phyloP scores from a whole-genome alignment of 2,888 invertebrate species.

The Drosophila basisetae region DNA sequence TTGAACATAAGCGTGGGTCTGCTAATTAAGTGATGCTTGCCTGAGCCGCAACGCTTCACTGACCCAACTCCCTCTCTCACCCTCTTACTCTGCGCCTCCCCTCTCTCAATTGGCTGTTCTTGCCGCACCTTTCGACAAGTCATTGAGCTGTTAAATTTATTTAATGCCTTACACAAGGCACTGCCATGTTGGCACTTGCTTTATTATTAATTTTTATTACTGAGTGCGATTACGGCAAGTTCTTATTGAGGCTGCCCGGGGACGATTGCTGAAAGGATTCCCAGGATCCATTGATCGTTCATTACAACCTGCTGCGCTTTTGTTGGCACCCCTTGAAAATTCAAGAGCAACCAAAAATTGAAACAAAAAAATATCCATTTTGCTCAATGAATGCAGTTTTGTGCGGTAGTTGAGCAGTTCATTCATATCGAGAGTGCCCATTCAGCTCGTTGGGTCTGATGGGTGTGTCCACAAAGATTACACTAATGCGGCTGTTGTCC shows the following conservation, averaged over 20 bases:
- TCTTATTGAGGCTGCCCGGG: constrained; percentile 28
- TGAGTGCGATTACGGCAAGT: constrained; percentile 58
- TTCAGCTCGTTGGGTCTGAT: constrained; percentile 43
- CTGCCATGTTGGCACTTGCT: constrained; percentile 71
- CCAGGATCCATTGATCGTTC: constrained; percentile 62
- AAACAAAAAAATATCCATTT: constrained; percentile 29
- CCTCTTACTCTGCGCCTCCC: background rate
- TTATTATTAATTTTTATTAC: constrained; percentile 75
- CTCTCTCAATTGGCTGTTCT: background rate
- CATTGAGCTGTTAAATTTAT: constrained; percentile 81
- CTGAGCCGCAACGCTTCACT: constrained; percentile 59
- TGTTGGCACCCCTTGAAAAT: constrained; percentile 50
- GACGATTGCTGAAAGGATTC: constrained; percentile 56
- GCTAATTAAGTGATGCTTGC: constrained; percentile 74
- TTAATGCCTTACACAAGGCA: constrained; percentile 66
- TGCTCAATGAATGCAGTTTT: constrained; percentile 57
- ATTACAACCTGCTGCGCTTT: constrained; percentile 64
- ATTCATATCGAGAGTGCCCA: constrained; percentile 45
- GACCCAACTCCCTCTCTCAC: constrained; percentile 1
- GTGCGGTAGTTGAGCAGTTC: constrained; percentile 34
- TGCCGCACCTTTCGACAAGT: constrained; percentile 74
- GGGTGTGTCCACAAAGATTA: constrained; percentile 77
- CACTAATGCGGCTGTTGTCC: constrained; percentile 75
- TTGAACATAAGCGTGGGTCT: constrained; percentile 59
- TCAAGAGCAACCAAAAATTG: constrained; percentile 30